Evolutionary conservation across 2,797 vertebrate genomes (phyloP).

Genomic region (Melanotaenia trifasciata): DNA sequence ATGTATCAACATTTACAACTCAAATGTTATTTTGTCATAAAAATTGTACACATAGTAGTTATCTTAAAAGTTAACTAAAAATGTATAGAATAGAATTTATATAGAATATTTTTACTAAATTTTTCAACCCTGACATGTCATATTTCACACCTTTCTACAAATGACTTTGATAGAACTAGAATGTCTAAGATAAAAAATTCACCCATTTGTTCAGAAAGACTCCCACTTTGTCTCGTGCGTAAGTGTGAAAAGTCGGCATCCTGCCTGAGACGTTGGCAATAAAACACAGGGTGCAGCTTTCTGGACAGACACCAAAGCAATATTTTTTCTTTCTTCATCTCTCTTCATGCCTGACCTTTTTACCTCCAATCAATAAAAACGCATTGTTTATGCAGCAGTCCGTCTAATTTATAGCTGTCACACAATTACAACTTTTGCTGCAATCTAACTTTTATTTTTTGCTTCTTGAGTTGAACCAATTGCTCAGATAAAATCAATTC

Average conservation of each 20-base stretch:
- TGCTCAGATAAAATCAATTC: not conserved
- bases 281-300: slow-evolving; percentile 52
- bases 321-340: slow-evolving; percentile 25
- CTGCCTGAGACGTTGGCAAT: slow-evolving; percentile 63
- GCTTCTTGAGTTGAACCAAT: not conserved
- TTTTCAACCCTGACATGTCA: not conserved
- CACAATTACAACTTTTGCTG: not conserved
- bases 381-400: not conserved
- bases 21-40: not conserved
- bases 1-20: not conserved
- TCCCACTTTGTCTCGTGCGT: slow-evolving; percentile 47
- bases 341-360: slow-evolving; percentile 30
- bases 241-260: slow-evolving; percentile 73
- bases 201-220: slow-evolving; percentile 48
- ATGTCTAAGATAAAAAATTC: slow-evolving; percentile 33
- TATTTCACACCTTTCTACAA: not conserved
- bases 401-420: not conserved
- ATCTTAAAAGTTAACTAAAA: not conserved
- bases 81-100: not conserved
- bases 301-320: slow-evolving; percentile 22
- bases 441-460: not conserved
- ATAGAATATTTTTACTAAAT: not conserved
- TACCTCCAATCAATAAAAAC: slow-evolving; percentile 1
- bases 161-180: slow-evolving; percentile 8
- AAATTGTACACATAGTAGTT: not conserved